A percentile compares a stretch with the other conserved stretches of the same genome.
These are phyloP conservation scores for Julus scanicus DNA, from an alignment of 2,888 invertebrate genomes.

Conservation along the genomic window DNA sequence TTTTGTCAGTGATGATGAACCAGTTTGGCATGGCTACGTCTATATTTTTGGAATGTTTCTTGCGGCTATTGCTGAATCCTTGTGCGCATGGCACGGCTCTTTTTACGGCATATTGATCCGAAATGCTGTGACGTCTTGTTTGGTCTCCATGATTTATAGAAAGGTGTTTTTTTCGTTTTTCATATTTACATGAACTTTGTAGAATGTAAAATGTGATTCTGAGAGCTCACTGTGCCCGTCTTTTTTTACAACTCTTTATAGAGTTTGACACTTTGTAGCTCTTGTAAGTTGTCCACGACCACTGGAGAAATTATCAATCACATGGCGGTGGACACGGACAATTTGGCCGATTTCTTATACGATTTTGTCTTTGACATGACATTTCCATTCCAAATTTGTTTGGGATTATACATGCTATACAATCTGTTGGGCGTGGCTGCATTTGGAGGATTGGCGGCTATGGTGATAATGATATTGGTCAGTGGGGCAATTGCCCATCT, in stretches of 20 bases:
- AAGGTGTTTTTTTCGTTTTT: conserved; percentile 71
- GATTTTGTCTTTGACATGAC: conserved; percentile 92
- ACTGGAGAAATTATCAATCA: conserved; percentile 92
- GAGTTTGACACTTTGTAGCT: conserved; percentile 20
- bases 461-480: conserved; percentile 72
- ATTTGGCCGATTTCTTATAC: conserved; percentile 84
- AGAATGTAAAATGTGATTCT: background rate
- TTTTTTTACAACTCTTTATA: background rate
- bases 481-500: background rate
- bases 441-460: conserved; percentile 88
- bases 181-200: background rate
- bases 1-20: conserved; percentile 60
- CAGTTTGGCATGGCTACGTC: conserved; percentile 87
- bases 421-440: conserved; percentile 86
- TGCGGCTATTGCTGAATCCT: conserved; percentile 81
- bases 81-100: conserved; percentile 78
- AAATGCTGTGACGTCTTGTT: conserved; percentile 78
- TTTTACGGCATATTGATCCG: conserved; percentile 92
- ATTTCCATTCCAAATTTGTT: conserved; percentile 82
- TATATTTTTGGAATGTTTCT: conserved; percentile 81
- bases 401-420: conserved; percentile 88
- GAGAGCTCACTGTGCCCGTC: background rate
- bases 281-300: conserved; percentile 70
- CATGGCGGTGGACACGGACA: conserved; percentile 91
- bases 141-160: conserved; percentile 89